Conservation (phyloP, 2,888 invertebrate genomes). For the Bhutanitis thaidina region DNA sequence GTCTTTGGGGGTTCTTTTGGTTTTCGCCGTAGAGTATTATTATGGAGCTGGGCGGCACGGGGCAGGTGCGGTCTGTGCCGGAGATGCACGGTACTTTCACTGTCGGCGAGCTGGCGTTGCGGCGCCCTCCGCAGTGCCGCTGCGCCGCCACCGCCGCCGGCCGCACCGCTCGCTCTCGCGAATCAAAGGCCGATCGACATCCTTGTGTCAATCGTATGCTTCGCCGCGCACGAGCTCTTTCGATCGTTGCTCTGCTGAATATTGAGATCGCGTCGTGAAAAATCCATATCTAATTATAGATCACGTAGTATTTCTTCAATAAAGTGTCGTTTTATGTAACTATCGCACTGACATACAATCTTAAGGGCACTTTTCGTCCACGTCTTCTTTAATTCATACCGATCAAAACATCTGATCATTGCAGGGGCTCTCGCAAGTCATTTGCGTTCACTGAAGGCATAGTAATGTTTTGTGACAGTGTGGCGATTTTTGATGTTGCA, state of each 20-base stretch:
- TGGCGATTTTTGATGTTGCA: slow-evolving; percentile 34
- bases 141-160: slow-evolving; percentile 43
- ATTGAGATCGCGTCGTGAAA: slow-evolving; percentile 56
- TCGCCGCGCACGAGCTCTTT: slow-evolving; percentile 51
- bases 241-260: slow-evolving; percentile 53
- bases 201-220: slow-evolving; percentile 56
- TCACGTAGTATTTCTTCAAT: slow-evolving; percentile 37
- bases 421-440: background rate
- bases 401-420: background rate
- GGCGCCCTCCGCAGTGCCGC: slow-evolving; percentile 33
- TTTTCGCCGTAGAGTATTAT: background rate
- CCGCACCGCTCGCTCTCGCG: slow-evolving; percentile 54
- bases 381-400: background rate
- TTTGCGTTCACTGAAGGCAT: background rate
- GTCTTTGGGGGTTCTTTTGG: background rate
- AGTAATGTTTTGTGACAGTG: slow-evolving; percentile 7
- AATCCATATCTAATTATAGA: slow-evolving; percentile 49
- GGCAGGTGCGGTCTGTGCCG: slow-evolving; percentile 35
- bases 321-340: slow-evolving; percentile 32
- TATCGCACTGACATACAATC: slow-evolving; percentile 15
- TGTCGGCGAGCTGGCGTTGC: slow-evolving; percentile 59
- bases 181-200: slow-evolving; percentile 44
- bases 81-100: slow-evolving; percentile 74
- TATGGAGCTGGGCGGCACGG: slow-evolving; percentile 23
- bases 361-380: background rate